Conservation (phyloP, 2,113 vertebrate species). For the Etheostoma spectabile region DNA sequence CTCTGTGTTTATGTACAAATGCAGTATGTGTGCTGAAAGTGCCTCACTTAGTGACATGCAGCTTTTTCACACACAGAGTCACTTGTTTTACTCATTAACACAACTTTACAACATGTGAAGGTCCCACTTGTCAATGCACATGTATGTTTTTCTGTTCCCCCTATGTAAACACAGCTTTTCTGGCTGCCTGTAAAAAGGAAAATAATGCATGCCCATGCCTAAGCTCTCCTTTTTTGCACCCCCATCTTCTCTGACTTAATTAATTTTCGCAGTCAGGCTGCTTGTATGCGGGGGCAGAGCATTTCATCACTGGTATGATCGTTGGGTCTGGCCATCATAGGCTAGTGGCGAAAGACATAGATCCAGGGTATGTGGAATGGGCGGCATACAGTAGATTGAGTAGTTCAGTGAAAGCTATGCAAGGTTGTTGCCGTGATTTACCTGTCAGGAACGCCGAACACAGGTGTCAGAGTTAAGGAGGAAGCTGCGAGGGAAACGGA, state of each 20-base stretch:
- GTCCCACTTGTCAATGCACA: constrained; percentile 56
- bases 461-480: constrained; percentile 61
- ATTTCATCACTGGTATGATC: constrained; percentile 57
- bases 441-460: constrained; percentile 46
- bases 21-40: constrained; percentile 36
- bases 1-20: constrained; percentile 50
- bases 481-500: constrained; percentile 35
- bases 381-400: constrained; percentile 41
- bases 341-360: constrained; percentile 59
- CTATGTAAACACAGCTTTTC: constrained; percentile 50
- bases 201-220: constrained; percentile 1
- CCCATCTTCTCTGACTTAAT: constrained; percentile 39
- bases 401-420: constrained; percentile 37
- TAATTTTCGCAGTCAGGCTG: constrained; percentile 48
- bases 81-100: constrained; percentile 62
- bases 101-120: constrained; percentile 59
- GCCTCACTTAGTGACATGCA: constrained; percentile 21
- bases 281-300: constrained; percentile 47
- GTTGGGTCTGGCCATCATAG: constrained; percentile 46
- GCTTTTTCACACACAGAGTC: constrained; percentile 31
- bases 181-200: constrained; percentile 25
- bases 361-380: constrained; percentile 44
- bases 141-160: constrained; percentile 55
- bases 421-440: constrained; percentile 39
- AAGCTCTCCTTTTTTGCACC: constrained; percentile 5